Evolutionary conservation across 2,113 vertebrate species (phyloP), one percentile per base, ranked within the genome.

Genomic region (Pelmatolapia mariae): DNA sequence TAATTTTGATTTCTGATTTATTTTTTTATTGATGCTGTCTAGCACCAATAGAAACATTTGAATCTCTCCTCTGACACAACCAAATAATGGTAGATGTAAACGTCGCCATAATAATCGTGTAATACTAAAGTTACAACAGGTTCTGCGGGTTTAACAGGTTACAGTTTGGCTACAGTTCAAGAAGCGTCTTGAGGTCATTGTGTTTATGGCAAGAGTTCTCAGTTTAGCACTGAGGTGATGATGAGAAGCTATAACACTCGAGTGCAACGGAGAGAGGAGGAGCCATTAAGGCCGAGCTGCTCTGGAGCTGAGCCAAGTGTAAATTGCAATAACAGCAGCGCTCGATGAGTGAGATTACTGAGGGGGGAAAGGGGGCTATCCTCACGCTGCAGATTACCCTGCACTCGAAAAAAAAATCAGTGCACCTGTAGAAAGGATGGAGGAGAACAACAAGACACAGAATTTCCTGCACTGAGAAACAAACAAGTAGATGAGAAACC

Each of bases 311-410:
- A 84, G 92, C 92, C 92, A 93, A 93, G 92, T 88, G 81, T 91
- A 93, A 95, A 92, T 90, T 93, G 91, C 90, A 91, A 91, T 92
- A 94, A 92, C 86, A 84, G 92, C 80, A 61, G 82, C 10, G 3
- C 89, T 90, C 81, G 4, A 90, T 86, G 89, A 92, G 87, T 83
- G 86, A 91, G 89, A 91, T 94, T 92, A 94, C 91, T 82, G 92
- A 86, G 79, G 80, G 68, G 80, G 86, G 54, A 56, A 85, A 47
- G 43, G 71, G 89, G 92, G 79, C 91, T 88, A 90, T 89, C 89
- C 88, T 88, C 83, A 33, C 36, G 78, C 50, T 71, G 81, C 86
- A 89, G 76, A 90, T 86, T 66, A 90, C 81, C 71, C 9, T 10
- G 84, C 59, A 22, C 73, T 8, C 16, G 2, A 38, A n/a, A 82